Base-by-base conservation (phyloP, 2,113 vertebrate genomes). In the Conger conger region DNA sequence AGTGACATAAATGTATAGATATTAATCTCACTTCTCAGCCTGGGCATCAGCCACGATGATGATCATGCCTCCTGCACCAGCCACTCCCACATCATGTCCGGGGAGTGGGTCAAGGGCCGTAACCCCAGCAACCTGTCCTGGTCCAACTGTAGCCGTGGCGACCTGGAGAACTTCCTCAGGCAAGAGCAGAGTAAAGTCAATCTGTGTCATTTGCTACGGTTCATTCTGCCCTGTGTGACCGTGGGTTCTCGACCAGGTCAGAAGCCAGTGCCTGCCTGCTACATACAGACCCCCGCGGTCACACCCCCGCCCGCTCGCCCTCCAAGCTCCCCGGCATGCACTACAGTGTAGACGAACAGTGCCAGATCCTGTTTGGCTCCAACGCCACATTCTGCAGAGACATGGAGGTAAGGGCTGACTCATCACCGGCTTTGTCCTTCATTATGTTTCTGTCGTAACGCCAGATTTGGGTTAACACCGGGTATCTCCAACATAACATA, bases 31-130 rank as follows among this genome's bases (percentile, higher is more conserved):
- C 33, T 79, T 80, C 38, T 83, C 83, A 99, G 98, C 91, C 94
- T 99, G 96, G 98, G 98, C 9, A 99, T 99, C 96, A 99, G 96
- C 90, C 98, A 99, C 0, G 98, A 99, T 0, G 98, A 99, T 0
- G 97, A 99, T 82, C 97, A 99, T 38, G 88, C 94, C 0, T 93
- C 96, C 73, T 99, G 98, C 53, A 94, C 95, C 0, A 96, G 97
- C 36, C 95, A 97, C 86, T 97, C 97, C 50, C 97, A 99, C 90
- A 98, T 99, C 89, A 99, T 99, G 98, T 99, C 98, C 0, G 98
- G 98, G 87, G 98, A 99, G 85, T 99, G 98, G 98, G 96, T 99
- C 86, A 99, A 99, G 88, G 98, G 98, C 73, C 95, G 97, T 79
- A 99, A 97, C 89, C 98, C 98, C 89, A 99, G 97, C 18, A 97